Evolutionary conservation across 2,888 invertebrate species (phyloP), one percentile per base, ranked within the genome.

Genomic region (Orthonevra nobilis): DNA sequence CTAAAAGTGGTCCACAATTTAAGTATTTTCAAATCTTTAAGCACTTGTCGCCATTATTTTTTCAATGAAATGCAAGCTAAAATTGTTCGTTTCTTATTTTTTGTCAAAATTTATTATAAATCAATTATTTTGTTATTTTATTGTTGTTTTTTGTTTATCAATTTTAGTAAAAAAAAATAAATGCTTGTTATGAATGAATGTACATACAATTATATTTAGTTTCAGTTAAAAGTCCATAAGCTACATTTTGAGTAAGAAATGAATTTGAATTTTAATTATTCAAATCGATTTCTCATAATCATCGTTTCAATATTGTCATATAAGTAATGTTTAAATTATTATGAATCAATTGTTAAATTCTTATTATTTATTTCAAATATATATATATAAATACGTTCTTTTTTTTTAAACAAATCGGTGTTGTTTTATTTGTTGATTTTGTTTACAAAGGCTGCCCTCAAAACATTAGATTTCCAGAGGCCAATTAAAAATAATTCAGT

Each of bases 291-390:
- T 42, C 40, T 32, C 34, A 23, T 32, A 14, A 58, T 60, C 52
- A 48, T 5, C 30, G 15, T 52, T 26, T 48, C 48, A 61, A 46
- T 46, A 36, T 30, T 56, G 66, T 69, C 69, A 69, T 69, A 69
- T 28, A 14, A n/a, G n/a, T 19, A 15, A 63, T 63, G 14, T 42
- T 54, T 48, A 66, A 77, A 64, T 72, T 70, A 72, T 72, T 64
- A 60, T 72, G 42, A 72, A 36, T 30, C 44, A 72, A 52, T 66
- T 64, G 72, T 77, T 77, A 40, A 66, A 2, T 66, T 72, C 46
- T 60, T 63, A 66, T 60, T 66, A 77, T 77, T 77, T 77, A 77
- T 77, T 77, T 72, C 9, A 64, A 64, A 72, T 72, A 72, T n/a
- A n/a, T n/a, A n/a, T n/a, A n/a, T n/a, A n/a, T n/a, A n/a, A n/a